Base-by-base conservation (phyloP, 2,113 vertebrate species). In the Chaetura pelagica region DNA sequence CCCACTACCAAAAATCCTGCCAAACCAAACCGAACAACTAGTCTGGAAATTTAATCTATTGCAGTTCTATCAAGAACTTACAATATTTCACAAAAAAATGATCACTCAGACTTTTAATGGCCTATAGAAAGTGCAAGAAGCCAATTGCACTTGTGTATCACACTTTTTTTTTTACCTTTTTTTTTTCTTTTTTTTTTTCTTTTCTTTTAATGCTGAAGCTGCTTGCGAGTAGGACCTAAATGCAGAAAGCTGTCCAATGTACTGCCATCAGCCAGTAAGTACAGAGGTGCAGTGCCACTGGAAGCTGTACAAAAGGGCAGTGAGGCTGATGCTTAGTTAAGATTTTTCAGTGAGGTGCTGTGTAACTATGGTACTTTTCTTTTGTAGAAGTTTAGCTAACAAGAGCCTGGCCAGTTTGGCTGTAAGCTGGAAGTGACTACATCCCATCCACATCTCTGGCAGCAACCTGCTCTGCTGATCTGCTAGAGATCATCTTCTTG, bases 351-450 rank as follows among this genome's bases (percentile, higher is more conserved):
- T 48, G 22, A 55, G 7, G 6, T 54, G 27, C n/a, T 46, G 4
- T 14, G 26, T 10, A 15, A 3, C 29, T 68, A 12, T 19, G 44
- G 13, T 19, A 14, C 10, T 75, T 72, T 40, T 54, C 10, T 26
- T 66, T 16, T 20, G 15, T 48, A 40, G 19, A 63, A 46, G 7
- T 75, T 69, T 42, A 59, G 24, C 2, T 18, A 67, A 46, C 20
- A 20, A 15, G 8, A 49, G 8, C 18, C 5, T 16, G 82, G 12
- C 1, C 1, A 6, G 9, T 38, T 34, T 62, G 10, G 4, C 14
- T 1, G 0, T 40, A 29, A n/a, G 54, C 12, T 40, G 59, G n/a
- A 73, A 76, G 63, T 67, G 46, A 10, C 40, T 8, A 49, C 63
- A 9, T 59, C 87, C 18, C 16, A 27, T 20, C 20, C 30, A 24